Evolutionary conservation across 2,888 invertebrate genomes (phyloP).

Genomic region (Omphaloscelis lunosa): DNA sequence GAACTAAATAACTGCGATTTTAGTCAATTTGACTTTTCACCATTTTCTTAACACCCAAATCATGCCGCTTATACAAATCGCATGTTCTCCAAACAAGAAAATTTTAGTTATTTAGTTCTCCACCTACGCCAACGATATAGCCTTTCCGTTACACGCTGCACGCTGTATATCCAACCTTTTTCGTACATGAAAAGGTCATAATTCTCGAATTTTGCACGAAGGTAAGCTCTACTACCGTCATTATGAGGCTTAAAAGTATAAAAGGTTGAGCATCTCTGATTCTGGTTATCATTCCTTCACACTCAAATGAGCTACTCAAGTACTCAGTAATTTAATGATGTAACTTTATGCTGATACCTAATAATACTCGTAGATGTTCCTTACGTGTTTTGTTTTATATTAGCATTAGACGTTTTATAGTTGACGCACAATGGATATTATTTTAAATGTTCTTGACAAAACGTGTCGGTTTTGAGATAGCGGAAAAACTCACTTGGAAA

Average conservation of each 20-base stretch:
- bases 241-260: not conserved
- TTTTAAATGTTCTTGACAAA: conserved; percentile 8
- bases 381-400: conserved; percentile 11
- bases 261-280: conserved; percentile 6
- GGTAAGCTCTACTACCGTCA: not conserved
- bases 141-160: not conserved
- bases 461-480: not conserved
- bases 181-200: not conserved
- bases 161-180: not conserved
- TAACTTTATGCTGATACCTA: conserved; percentile 12
- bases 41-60: no score
- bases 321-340: conserved; percentile 1
- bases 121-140: no score
- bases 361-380: not conserved
- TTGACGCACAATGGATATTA: conserved; percentile 16
- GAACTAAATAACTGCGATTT: no score
- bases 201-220: not conserved
- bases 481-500: not conserved
- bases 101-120: no score
- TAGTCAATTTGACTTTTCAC: no score
- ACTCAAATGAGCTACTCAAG: conserved; percentile 11
- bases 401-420: not conserved
- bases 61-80: no score
- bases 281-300: conserved; percentile 29
- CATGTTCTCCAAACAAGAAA: no score